Base-by-base conservation (phyloP, 1,140 invertebrate species). In the Penaeus chinensis region DNA sequence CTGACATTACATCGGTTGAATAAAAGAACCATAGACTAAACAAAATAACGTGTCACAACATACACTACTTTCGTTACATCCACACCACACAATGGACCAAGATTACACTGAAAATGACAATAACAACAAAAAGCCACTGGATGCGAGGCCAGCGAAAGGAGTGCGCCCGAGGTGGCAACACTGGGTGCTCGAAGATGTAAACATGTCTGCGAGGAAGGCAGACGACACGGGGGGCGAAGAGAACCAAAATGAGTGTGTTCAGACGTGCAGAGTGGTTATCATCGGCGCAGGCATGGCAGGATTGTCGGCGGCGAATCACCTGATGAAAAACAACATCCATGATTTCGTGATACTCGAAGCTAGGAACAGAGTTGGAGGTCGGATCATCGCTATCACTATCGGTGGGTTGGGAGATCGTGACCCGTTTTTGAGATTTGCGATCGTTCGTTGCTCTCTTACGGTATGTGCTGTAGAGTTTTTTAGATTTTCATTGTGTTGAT, bases 251-350 rank as follows among this genome's bases (percentile, higher is more conserved):
- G 74, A 54, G 79, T 42, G 37, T 42, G 1, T 27, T 0, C 71
- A 65, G 74, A 69, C 82, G 37, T 82, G 42, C 83, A 84, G 96
- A 93, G 94, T 97, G 87, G 92, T 97, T 89, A 97, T 97, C 91
- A 94, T 98, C 91, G 97, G 97, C 60, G 96, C 94, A 90, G 96
- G 97, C 85, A 96, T 97, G 93, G 95, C 96, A 83, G 97, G 97
- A 47, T 92, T 98, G 82, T 95, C 96, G 20, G 96, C 96, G 37
- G 97, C 96, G 22, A 96, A 95, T 93, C 95, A 96, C 92, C 94
- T 98, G 86, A 91, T 95, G 18, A 96, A 96, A 92, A 96, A 96
- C 93, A 95, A 95, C 47, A 94, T 95, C 91, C 94, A 94, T 62
- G 95, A 97, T 93, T 96, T 96, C 93, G 92, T 95, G 90, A 94